Base-by-base conservation (phyloP, 2,888 invertebrate genomes). In the Arctia plantaginis region DNA sequence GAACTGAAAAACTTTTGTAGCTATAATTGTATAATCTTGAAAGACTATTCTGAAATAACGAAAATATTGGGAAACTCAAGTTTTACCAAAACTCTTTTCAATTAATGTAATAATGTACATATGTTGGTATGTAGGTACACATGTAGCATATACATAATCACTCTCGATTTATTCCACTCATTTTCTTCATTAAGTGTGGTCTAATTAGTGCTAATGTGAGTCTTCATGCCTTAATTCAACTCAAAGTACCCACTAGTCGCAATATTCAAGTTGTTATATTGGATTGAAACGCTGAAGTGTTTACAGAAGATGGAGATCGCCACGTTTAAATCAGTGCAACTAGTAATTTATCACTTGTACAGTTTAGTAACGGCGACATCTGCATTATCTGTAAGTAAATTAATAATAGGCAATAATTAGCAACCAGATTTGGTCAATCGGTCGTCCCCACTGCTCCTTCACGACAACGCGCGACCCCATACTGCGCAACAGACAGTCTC, bases 151-250 rank as follows among this genome's bases (percentile, higher is more conserved):
- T 66, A 55, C 23, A 30, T 15, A 71, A 64, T 69, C 35, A 3
- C 73, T 51, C 64, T 35, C 69, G 18, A 69, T 73, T 71, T 30
- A 18, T 51, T 69, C n/a, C 35, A 68, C 64, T 18, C 23, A 35
- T 66, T 69, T 41, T n/a, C 65, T 27, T 51, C 44, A 64, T 68
- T 74, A 68, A 51, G 33, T 30, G 33, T 47, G 55, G 41, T 66
- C 74, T 79, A 80, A 83, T 83, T 84, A 84, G 59, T 70, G 77
- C 77, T 84, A 84, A 83, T 77, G 13, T 3, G 55, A 20, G 75
- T 44, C 73, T 77, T 51, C 73, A 83, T 47, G 82, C 55, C 47
- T 55, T 80, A 74, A 75, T 69, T 69, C 35, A 33, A 55, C 62
- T 39, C 65, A 69, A 47, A 51, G 6, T 20, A 39, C 27, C 33